These are phyloP conservation scores for Gambusia holbrooki DNA, from an alignment of 2,113 vertebrate genomes.

Conservation along the genomic window DNA sequence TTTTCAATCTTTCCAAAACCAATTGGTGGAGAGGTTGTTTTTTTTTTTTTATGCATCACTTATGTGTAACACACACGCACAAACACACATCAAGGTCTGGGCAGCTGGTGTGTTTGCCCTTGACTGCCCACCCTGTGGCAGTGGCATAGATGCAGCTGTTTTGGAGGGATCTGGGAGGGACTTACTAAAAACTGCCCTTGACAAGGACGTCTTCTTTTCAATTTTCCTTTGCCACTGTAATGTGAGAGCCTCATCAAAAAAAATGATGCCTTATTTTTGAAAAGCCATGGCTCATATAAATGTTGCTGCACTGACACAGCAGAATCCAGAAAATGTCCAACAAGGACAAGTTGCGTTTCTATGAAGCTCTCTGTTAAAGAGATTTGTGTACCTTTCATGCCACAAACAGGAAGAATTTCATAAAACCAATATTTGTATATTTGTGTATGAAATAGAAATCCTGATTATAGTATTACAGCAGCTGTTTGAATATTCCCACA, in stretches of 20 bases:
- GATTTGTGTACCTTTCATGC: not conserved
- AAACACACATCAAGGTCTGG: slow-evolving; percentile 39
- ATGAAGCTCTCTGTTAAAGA: no score
- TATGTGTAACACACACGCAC: slow-evolving; percentile 17
- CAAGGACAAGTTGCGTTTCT: no score
- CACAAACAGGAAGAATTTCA: not conserved
- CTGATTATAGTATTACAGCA: not conserved
- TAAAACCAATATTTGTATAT: not conserved
- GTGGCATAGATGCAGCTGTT: slow-evolving; percentile 71
- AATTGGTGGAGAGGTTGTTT: slow-evolving; percentile 25
- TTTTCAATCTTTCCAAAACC: slow-evolving; percentile 14
- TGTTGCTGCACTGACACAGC: not conserved
- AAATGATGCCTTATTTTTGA: not conserved
- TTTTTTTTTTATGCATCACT: slow-evolving; percentile 21
- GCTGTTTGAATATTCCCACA: not conserved
- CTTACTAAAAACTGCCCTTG: slow-evolving; percentile 64
- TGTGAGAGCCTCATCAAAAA: slow-evolving; percentile 1
- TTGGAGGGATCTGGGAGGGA: slow-evolving; percentile 61
- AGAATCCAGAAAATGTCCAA: not conserved
- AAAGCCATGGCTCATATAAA: not conserved
- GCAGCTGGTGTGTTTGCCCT: slow-evolving; percentile 77
- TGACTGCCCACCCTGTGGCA: slow-evolving; percentile 70
- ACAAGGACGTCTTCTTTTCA: slow-evolving; percentile 55
- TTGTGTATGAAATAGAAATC: not conserved
- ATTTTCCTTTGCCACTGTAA: not conserved